These are phyloP conservation scores for Mechanitis messenoides DNA, from an alignment of 2,888 invertebrate species.

Conservation along the genomic window DNA sequence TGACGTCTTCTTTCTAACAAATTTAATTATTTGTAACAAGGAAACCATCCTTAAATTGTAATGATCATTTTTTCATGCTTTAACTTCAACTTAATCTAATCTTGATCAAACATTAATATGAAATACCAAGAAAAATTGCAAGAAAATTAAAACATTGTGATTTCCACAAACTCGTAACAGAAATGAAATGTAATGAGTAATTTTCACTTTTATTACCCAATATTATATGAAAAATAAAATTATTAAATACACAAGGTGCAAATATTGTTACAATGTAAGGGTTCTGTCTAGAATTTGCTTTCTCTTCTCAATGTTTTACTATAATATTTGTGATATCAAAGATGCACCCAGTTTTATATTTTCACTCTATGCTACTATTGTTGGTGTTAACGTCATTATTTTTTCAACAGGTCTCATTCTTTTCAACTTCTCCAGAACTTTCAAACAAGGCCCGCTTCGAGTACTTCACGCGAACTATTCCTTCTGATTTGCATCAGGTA, in stretches of 20 bases:
- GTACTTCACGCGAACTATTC: conserved; percentile 95
- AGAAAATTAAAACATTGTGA: not conserved
- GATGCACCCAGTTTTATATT: no score
- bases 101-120: conserved; percentile 8
- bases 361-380: not conserved
- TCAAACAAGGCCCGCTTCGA: conserved; percentile 96
- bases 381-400: conserved; percentile 5
- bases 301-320: no score
- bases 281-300: no score
- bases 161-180: not conserved
- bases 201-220: not conserved
- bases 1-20: not conserved
- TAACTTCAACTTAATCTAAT: conserved; percentile 11
- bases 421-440: conserved; percentile 95
- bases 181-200: not conserved
- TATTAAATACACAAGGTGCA: no score
- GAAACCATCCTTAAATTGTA: conserved; percentile 7
- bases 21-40: no score
- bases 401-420: conserved; percentile 90
- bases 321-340: not conserved
- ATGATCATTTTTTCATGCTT: conserved; percentile 9
- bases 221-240: no score
- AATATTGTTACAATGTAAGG: no score
- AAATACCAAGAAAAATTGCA: not conserved
- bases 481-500: conserved; percentile 92